phyloP scores from a whole-genome alignment of 1,140 invertebrate species.

The Drosophila kikkawai region DNA sequence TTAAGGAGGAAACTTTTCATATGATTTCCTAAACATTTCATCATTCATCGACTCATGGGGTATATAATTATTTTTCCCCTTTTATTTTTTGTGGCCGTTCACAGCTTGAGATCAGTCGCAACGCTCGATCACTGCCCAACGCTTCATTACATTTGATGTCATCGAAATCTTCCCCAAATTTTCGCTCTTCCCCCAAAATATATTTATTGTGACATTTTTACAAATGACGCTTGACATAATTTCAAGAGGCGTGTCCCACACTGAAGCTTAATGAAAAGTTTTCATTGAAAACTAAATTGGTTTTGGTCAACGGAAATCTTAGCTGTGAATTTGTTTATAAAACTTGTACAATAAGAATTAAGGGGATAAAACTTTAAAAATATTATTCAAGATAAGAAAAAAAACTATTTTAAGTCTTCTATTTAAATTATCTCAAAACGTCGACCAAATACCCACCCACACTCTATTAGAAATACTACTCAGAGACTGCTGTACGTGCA shows the following conservation, averaged over 20 bases:
- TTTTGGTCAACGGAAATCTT: not conserved
- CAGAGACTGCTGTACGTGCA: not conserved
- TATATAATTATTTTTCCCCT: slow-evolving; percentile 4
- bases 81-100: not conserved
- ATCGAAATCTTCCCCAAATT: not conserved
- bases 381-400: too few species aligned
- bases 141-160: slow-evolving; percentile 27
- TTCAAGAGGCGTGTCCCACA: slow-evolving; percentile 28
- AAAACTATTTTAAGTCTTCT: not conserved
- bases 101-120: slow-evolving; percentile 26
- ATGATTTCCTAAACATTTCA: not conserved
- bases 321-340: not conserved
- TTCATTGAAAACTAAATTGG: slow-evolving; percentile 20
- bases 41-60: slow-evolving; percentile 11
- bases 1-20: not conserved
- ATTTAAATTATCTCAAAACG: not conserved
- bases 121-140: slow-evolving; percentile 27
- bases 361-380: not conserved
- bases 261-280: slow-evolving; percentile 26
- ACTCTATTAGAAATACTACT: not conserved
- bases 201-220: slow-evolving; percentile 40
- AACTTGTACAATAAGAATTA: not conserved
- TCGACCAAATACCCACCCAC: not conserved
- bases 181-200: not conserved
- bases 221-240: slow-evolving; percentile 25